Conservation (phyloP, 2,888 invertebrate species). For the Sclerodermus sp. region DNA sequence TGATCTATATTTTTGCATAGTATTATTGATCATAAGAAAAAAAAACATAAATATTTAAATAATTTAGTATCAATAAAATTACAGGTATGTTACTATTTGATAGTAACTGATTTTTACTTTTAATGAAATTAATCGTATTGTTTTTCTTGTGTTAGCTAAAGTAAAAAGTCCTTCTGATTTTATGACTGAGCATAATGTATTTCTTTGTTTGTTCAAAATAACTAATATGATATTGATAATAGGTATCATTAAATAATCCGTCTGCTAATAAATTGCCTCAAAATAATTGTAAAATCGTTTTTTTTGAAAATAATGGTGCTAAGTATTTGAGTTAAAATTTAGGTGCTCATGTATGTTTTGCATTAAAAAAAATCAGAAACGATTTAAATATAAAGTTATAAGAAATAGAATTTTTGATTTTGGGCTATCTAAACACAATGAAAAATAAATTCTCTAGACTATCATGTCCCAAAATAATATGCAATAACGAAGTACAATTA, state of each 20-base stretch:
- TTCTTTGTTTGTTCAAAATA: slow-evolving; percentile 53
- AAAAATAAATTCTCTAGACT: slow-evolving; percentile 21
- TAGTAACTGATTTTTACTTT: slow-evolving; percentile 27
- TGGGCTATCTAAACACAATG: slow-evolving; percentile 44
- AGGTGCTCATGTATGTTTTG: slow-evolving; percentile 33
- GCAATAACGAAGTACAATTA: slow-evolving; percentile 51
- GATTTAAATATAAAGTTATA: slow-evolving; percentile 2
- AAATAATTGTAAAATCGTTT: slow-evolving; percentile 42
- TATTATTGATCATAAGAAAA: slow-evolving; percentile 46
- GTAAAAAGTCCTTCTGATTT: slow-evolving; percentile 36
- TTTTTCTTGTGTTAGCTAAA: slow-evolving; percentile 11
- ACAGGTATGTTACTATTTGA: slow-evolving; percentile 30
- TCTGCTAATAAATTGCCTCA: slow-evolving; percentile 51
- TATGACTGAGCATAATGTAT: slow-evolving; percentile 47
- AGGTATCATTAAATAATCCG: slow-evolving; percentile 46
- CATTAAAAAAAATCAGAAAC: not conserved
- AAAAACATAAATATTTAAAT: slow-evolving; percentile 33
- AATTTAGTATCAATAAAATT: slow-evolving; percentile 32
- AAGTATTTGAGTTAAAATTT: slow-evolving; percentile 36
- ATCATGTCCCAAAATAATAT: slow-evolving; percentile 35
- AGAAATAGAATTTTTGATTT: slow-evolving; percentile 28
- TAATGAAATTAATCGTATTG: slow-evolving; percentile 10
- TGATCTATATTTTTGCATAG: slow-evolving; percentile 44
- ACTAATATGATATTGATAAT: slow-evolving; percentile 40
- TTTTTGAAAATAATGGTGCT: slow-evolving; percentile 40